phyloP scores from a whole-genome alignment of 2,888 invertebrate genomes.

The Heteromurus nitidus region DNA sequence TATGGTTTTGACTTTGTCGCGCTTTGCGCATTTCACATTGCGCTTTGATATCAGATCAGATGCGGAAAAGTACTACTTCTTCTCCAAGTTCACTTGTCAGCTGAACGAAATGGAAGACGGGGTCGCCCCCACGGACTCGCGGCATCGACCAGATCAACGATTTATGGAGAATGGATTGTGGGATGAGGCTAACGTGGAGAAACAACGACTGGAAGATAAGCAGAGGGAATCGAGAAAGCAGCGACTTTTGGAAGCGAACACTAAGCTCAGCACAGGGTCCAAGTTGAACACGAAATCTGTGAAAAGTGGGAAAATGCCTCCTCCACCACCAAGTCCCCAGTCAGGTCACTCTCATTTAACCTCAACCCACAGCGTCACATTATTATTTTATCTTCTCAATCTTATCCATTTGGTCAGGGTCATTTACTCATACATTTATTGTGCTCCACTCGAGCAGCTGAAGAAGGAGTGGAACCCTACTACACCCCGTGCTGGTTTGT shows the following conservation, averaged over 20 bases:
- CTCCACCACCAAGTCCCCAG: slow-evolving; percentile 19
- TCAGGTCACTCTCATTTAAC: not conserved
- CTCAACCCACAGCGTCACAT: too few species aligned
- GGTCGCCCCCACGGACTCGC: slow-evolving; percentile 96
- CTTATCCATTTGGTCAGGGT: too few species aligned
- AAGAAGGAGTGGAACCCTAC: slow-evolving; percentile 57
- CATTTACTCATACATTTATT: too few species aligned
- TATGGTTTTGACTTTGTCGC: not conserved
- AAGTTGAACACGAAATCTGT: not conserved
- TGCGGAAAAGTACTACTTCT: slow-evolving; percentile 89
- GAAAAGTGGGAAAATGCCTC: slow-evolving; percentile 10
- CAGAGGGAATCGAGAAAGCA: slow-evolving; percentile 87
- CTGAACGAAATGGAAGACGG: slow-evolving; percentile 95
- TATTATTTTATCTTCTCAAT: too few species aligned
- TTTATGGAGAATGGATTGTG: slow-evolving; percentile 96
- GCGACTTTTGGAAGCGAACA: slow-evolving; percentile 15
- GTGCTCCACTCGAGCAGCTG: too few species aligned
- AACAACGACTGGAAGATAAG: slow-evolving; percentile 93
- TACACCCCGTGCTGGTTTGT: slow-evolving; percentile 89
- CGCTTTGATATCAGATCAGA: slow-evolving; percentile 77
- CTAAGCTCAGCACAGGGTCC: slow-evolving; percentile 22
- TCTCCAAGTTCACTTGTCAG: slow-evolving; percentile 95
- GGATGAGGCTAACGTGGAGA: slow-evolving; percentile 92
- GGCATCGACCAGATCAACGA: slow-evolving; percentile 95
- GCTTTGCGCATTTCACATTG: not conserved